Evolutionary conservation across 2,888 invertebrate genomes (phyloP), one percentile per base, ranked within the genome.

Genomic region (Mantis religiosa): DNA sequence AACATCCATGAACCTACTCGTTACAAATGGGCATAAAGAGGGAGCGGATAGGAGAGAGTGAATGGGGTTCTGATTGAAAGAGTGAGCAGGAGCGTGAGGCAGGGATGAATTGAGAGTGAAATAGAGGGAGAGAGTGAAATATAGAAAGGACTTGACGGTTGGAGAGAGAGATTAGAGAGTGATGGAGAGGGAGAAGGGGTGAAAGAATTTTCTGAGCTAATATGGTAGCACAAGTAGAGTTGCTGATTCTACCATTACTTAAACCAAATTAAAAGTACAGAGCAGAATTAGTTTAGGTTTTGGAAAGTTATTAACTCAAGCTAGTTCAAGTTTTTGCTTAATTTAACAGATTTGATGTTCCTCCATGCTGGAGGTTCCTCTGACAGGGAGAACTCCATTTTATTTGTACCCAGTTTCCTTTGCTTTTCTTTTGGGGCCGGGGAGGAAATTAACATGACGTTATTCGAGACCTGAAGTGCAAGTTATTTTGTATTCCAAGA

Each of bases 401-500:
- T 71, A 71, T 71, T 71, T 71, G 20, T 71, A 71, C 54, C 20
- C 54, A 71, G 54, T 71, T 71, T 20, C 54, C 20, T 71, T 71
- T 71, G 54, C 54, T 71, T 71, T 71, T 71, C 54, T 71, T 71
- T 71, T 71, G 54, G 54, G 4, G 54, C 15, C 20, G 25, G 54
- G 6, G 54, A 71, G 20, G 54, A 71, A 71, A 71, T 71, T 71
- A 71, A 71, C 54, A 71, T 71, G 54, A 71, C 54, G 54, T 71
- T 71, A 71, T 71, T 71, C 54, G 54, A 25, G 54, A 71, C 54
- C 54, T 71, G 54, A 71, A 71, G 54, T 71, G 54, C 54, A 71
- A 71, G 54, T 71, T 85, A 47, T 47, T 85, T 85, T 85, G 85
- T 85, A 85, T 85, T 85, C 85, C 47, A 85, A n/a, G 85, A 85